Percentiles rank a stretch among this genome's conserved stretches.
These are phyloP conservation scores for Epinephelus awoara DNA, from an alignment of 2,797 vertebrate species.

Conservation along the genomic window DNA sequence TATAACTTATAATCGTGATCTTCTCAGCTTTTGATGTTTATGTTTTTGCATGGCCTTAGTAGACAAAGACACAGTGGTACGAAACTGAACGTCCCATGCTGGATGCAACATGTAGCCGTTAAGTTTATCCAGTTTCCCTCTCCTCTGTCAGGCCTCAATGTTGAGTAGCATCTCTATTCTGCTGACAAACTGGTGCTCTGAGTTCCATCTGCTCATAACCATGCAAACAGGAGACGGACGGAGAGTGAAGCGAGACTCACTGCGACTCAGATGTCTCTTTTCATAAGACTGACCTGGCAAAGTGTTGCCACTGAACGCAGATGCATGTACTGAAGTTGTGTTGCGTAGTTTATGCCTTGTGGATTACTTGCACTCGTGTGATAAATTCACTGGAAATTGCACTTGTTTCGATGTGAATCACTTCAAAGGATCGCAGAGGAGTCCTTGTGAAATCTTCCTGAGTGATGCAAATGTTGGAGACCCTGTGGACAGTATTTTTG, in stretches of 20 bases:
- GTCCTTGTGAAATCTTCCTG: slow-evolving; percentile 53
- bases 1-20: slow-evolving; percentile 33
- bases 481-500: slow-evolving; percentile 62
- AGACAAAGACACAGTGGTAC: slow-evolving; percentile 39
- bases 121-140: slow-evolving; percentile 27
- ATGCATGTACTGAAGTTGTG: slow-evolving; percentile 64
- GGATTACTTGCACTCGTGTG: slow-evolving; percentile 70
- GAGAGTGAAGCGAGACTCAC: slow-evolving; percentile 13
- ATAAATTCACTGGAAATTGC: slow-evolving; percentile 70
- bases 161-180: slow-evolving; percentile 55
- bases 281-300: slow-evolving; percentile 18
- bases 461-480: slow-evolving; percentile 53
- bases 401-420: slow-evolving; percentile 72
- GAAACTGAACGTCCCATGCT: slow-evolving; percentile 27
- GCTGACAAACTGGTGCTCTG: slow-evolving; percentile 61
- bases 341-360: slow-evolving; percentile 60
- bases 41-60: slow-evolving; percentile 72
- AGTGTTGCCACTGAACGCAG: slow-evolving; percentile 21
- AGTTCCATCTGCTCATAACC: slow-evolving; percentile 47
- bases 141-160: slow-evolving; percentile 37
- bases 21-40: slow-evolving; percentile 48
- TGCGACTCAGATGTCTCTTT: slow-evolving; percentile 25
- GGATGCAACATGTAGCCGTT: slow-evolving; percentile 67
- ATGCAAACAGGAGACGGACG: slow-evolving; percentile 22
- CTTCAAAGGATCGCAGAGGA: slow-evolving; percentile 39